Base-by-base conservation (phyloP, 2,113 vertebrate genomes). In the Oxygymnocypris stewartii region DNA sequence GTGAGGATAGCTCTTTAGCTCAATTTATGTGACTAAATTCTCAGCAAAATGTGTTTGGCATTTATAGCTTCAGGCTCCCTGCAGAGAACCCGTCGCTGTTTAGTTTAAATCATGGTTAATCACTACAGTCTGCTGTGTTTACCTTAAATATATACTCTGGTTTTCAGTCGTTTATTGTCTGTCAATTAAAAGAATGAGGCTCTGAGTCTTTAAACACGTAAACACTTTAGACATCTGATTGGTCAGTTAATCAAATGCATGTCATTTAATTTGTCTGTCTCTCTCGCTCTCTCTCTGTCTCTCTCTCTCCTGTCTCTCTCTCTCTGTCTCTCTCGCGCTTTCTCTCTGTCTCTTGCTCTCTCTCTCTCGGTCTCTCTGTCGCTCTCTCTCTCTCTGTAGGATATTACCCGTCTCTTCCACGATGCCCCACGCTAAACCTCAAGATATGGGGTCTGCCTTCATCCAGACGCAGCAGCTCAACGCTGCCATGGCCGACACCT, bases 391-490 rank as follows among this genome's bases (percentile, higher is more conserved):
- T 75, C 14, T 76, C 3, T 90, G 35, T 73, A 95, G 95, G 77
- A 92, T 82, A 86, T 79, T 84, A 91, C 51, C 85, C 88, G 74
- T 77, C 80, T 59, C 77, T 40, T 82, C 88, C 3, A 51, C 86
- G 14, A 97, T 98, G 95, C 90, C 93, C 49, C 90, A 93, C 2
- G 9, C 76, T 67, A 95, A 97, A 91, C 35, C 93, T 78, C 90
- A 92, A 0, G 96, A 98, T 89, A 95, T 96, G 76, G 97, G 97
- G 84, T 95, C 96, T 0, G 97, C 97, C 92, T 98, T 98, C 93
- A 97, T 98, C 92, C 97, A 99, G 94, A 98, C 96, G 0, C 97
- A 99, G 95, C 98, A 99, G 95, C 95, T 99, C 85, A 95, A 96
- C 0, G 98, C 98, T 71, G 97, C 98, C 86, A 97, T 96, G 95